Evolutionary conservation across 2,797 vertebrate species (phyloP), one percentile per base, ranked within the genome.

Genomic region (Percopsis omiscomaycus): DNA sequence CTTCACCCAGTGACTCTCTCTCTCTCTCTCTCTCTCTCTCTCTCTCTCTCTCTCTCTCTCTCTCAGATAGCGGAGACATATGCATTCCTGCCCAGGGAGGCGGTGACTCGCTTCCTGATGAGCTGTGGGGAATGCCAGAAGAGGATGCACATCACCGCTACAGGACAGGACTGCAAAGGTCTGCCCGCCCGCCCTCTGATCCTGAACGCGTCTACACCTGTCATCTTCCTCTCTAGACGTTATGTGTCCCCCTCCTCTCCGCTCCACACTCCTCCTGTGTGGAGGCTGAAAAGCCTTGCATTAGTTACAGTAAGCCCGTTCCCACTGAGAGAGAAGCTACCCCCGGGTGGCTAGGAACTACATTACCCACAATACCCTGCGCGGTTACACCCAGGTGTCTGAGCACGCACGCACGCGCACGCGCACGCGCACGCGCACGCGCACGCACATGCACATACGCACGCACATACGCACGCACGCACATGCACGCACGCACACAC

Each of bases 61-160:
- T 37, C 55, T 45, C 65, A 95, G 95, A 95, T 95, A 27, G 94
- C 94, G 0, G 94, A 96, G 86, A 96, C 93, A 16, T 96, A 95
- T 0, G 94, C 94, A 59, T 95, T 96, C 81, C 92, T 95, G 57
- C 95, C 95, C 0, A 79, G 95, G 66, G 94, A 96, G 79, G 94
- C 95, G 0, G 94, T 96, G 81, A 96, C 95, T 72, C 92, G 94
- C 53, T 96, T 96, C 88, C 90, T 96, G 85, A 95, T 96, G 95
- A 95, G 93, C 68, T 95, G 95, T 77, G 93, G 92, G 0, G 94
- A 96, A 76, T 96, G 94, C 87, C 95, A 96, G 92, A 96, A 96
- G 89, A 93, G 95, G 88, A 95, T 95, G 94, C 94, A 96, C 86
- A 82, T 89, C 91, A 94, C 94, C 16, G 93, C 93, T 27, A 93